Base-by-base conservation (phyloP, 2,797 vertebrate genomes). In the Sebastes alutus region DNA sequence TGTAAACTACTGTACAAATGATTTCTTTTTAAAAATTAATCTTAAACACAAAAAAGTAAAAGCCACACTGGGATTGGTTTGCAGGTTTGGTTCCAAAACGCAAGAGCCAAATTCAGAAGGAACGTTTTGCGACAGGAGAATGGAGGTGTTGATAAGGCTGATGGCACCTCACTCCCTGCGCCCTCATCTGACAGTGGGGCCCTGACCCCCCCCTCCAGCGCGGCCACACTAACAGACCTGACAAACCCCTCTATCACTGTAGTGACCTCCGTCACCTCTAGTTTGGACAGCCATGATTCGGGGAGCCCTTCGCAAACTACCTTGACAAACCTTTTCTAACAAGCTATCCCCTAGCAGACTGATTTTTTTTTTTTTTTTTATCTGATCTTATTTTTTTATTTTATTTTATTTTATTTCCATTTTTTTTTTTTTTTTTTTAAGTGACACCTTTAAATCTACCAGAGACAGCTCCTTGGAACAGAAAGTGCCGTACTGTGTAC, bases 31-130 rank as follows among this genome's bases (percentile, higher is more conserved):
- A 78, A 88, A 91, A 85, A 59, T 55, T 78, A 82, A 87, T 80
- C 74, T 75, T 85, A 94, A 89, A 94, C 88, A 89, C 84, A 87
- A 90, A 46, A 93, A 93, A 95, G 94, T 98, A 98, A 99, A 99
- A 99, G 97, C 96, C 96, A 92, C 94, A 96, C 90, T 98, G 98
- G 98, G 97, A 98, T 99, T 99, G 98, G 98, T 99, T 99, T 99
- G 97, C 99, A 99, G 99, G 99, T 99, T 97, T 99, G 99, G 99
- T 99, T 99, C 97, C 99, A 99, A 99, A 99, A 99, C 97, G 98
- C 98, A 93, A 96, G 98, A 96, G 98, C 99, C 97, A 99, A 99
- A 99, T 99, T 99, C 98, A 98, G 99, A 98, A 98, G 99, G 97
- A 99, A 99, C 97, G 97, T 99, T 97, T 99, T 99, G 97, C 98